Evolutionary conservation across 92 coral and sea anemone genomes (phyloP), one percentile per base, ranked within the genome.

Genomic region (Umimayanthus kanabou): DNA sequence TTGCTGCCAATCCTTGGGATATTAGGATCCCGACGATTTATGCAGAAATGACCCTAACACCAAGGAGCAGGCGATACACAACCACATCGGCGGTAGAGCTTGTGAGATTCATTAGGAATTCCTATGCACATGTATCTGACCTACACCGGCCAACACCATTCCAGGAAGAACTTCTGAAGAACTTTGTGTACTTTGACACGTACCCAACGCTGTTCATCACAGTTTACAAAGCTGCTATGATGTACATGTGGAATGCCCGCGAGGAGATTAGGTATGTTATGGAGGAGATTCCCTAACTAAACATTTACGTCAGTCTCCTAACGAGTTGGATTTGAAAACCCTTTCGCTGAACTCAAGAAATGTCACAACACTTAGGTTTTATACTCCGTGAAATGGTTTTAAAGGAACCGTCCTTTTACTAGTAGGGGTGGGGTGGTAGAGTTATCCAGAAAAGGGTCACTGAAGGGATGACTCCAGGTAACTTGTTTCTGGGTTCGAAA

Each of bases 151-250:
- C 73, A 23, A 66, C 73, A 20, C 73, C 11, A 23, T n/a, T 66
- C 73, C 76, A 75, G 29, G 15, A 80, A 28, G 40, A 29, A 42
- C 39, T 80, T 45, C 45, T 80, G 39, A 8, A 80, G 10, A 29
- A 29, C 22, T 49, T 49, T 55, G 85, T 55, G 85, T 80, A 55
- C n/a, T 80, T 80, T 9, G 73, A 55, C 14, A 39, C 2, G 2
- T 80, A 8, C 70, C 85, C 85, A 55, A 23, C 65, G 0, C 42
- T 80, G 39, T 65, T 80, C 26, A 80, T 80, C 42, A 43, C 39
- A 26, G 85, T 80, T 45, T 80, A 80, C 85, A 45, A 55, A 53
- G 58, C 58, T 53, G 58, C 14, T 53, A 53, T 53, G 58, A 13
- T 14, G 58, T 14, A 53, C 58, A 45, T 4, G 71, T 49, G 73